A percentile compares a stretch with the other conserved stretches of the same genome.
Evolutionary conservation across 2,888 invertebrate genomes (phyloP).

Genomic region (Cynaeus angustus): DNA sequence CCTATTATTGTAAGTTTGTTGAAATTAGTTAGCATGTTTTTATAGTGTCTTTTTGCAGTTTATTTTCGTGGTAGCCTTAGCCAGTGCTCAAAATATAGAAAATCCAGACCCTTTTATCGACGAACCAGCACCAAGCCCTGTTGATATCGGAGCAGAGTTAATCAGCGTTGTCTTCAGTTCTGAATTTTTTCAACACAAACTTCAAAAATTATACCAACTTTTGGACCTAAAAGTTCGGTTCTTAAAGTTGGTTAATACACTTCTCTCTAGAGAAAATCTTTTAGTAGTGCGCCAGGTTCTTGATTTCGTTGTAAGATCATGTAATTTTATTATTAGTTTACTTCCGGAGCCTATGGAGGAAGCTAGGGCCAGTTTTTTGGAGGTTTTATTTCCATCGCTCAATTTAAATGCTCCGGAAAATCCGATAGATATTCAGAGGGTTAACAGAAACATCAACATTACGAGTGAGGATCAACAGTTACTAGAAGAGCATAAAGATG

Average conservation of each 20-base stretch:
- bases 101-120: conserved; percentile 3
- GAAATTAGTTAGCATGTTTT: neutral
- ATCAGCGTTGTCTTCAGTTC: conserved; percentile 16
- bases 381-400: conserved; percentile 17
- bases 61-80: neutral
- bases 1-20: neutral
- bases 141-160: conserved; percentile 14
- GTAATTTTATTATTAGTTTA: conserved; percentile 36
- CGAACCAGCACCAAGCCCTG: conserved; percentile 8
- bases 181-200: conserved; percentile 36
- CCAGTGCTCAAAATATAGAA: neutral
- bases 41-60: conserved; percentile 17
- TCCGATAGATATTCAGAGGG: neutral
- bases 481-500: conserved; percentile 17
- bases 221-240: conserved; percentile 59
- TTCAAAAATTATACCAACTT: conserved; percentile 54
- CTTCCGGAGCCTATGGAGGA: conserved; percentile 36
- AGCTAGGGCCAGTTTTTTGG: neutral
- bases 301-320: conserved; percentile 33
- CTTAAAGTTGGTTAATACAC: conserved; percentile 55
- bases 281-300: conserved; percentile 51
- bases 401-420: conserved; percentile 3
- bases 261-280: conserved; percentile 62
- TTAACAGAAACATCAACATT: neutral
- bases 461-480: neutral